Evolutionary conservation across 2,113 vertebrate species (phyloP), one percentile per base, ranked within the genome.

Genomic region (Marmota flaviventris): DNA sequence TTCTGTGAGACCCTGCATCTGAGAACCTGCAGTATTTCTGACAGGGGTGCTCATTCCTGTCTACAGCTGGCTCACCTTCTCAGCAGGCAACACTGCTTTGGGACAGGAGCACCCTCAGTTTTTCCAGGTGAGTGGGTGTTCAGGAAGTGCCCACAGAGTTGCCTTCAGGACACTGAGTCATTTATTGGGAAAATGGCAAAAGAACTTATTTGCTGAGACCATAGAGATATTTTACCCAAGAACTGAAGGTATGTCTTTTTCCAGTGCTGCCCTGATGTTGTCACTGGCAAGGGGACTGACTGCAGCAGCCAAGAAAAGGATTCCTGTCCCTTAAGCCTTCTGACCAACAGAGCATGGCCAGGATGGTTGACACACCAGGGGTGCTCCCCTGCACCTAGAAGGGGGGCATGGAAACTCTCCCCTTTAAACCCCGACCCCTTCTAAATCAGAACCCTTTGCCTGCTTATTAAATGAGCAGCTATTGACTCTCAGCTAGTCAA

Each of bases 101-200:
- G 32, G 82, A 61, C 17, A 17, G 29, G 17, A 51, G 63, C 29
- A 6, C 2, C 39, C 27, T 87, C 69, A 61, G 58, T 39, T 32
- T 83, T 84, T 94, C 92, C 88, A 89, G 37, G 18, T 39, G 91
- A 84, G 77, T 95, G 83, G 82, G 53, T 78, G 94, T 92, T 63
- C 78, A 92, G 95, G 88, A 97, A 95, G 72, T 63, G 72, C 39
- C 86, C 76, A 34, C 42, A 3, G 70, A 78, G 39, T 18, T 22
- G 76, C 34, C 27, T 85, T 56, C 27, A 63, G 85, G 39, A 85
- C 61, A 85, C 67, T 95, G 92, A 95, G 45, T 91, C 83, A 85
- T 70, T 95, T 70, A 82, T 27, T 37, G 24, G 56, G 95, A 89
- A 95, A 92, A 69, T 32, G 75, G 75, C 58, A 89, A 81, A 69